A percentile compares a stretch with the other conserved stretches of the same genome.
Evolutionary conservation across 2,888 invertebrate species (phyloP).

Genomic region (Mesopsocus fuscifrons): DNA sequence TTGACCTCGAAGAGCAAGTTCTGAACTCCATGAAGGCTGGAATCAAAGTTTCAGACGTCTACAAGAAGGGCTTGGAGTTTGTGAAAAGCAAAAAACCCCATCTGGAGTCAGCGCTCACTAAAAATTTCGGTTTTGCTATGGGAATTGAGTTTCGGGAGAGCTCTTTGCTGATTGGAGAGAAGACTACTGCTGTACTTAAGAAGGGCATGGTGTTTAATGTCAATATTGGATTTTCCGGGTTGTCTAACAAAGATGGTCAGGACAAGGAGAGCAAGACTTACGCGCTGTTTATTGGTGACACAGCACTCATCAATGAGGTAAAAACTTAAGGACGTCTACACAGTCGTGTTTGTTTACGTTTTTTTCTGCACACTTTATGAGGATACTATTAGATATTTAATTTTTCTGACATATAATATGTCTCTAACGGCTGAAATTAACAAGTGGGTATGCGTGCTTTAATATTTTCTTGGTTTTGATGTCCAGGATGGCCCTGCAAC

Average conservation of each 20-base stretch:
- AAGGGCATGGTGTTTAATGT: slow-evolving; percentile 97
- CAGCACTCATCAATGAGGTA: slow-evolving; percentile 83
- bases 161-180: slow-evolving; percentile 78
- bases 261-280: slow-evolving; percentile 80
- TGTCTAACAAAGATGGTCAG: slow-evolving; percentile 60
- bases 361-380: too few species aligned
- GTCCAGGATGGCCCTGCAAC: slow-evolving; percentile 50
- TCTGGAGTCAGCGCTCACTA: slow-evolving; percentile 76
- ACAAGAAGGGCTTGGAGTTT: slow-evolving; percentile 58
- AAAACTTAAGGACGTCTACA: too few species aligned
- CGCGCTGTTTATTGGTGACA: slow-evolving; percentile 91
- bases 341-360: too few species aligned
- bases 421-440: too few species aligned
- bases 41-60: slow-evolving; percentile 67
- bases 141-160: slow-evolving; percentile 97
- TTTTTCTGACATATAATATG: slow-evolving; percentile 10
- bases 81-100: slow-evolving; percentile 75
- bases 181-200: slow-evolving; percentile 55
- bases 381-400: too few species aligned
- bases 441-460: too few species aligned
- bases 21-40: slow-evolving; percentile 60
- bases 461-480: too few species aligned
- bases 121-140: slow-evolving; percentile 90
- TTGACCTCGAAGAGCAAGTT: slow-evolving; percentile 78
- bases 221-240: slow-evolving; percentile 74